Base-by-base conservation (phyloP, 2,113 vertebrate genomes). In the Pseudopodoces humilis region DNA sequence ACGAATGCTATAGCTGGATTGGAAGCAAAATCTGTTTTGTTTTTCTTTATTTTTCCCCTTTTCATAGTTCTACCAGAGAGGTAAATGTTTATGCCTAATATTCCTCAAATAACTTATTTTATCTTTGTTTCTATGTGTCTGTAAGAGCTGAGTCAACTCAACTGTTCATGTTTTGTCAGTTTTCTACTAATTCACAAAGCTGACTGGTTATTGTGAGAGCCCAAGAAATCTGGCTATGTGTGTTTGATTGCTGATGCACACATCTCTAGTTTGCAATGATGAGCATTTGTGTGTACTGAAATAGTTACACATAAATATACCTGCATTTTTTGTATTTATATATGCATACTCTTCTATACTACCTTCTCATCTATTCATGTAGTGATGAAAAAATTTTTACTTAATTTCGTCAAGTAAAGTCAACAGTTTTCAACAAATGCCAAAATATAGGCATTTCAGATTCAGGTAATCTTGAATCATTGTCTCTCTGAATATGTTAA, bases 241-340 rank as follows among this genome's bases (percentile, higher is more conserved):
- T 53, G 16, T 53, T 62, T 67, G 31, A 44, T 68, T 64, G 33
- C 19, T 60, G 55, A 60, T 41, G 28, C 3, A 7, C 6, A 16
- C 11, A 20, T 67, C 15, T 69, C 18, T 27, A 27, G 15, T 60
- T 65, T 55, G 19, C 46, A 79, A 25, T 30, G 30, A 5, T 14
- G 39, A 0, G 0, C 4, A 4, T 22, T 49, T 69, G 5, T 77
- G 4, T 62, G 19, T 44, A 14, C 16, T 74, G 14, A n/a, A 65
- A 43, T 75, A 35, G 44, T 44, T 65, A 8, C 6, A 35, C 21
- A 44, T 37, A 30, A 20, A 47, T 58, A 37, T 46, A 25, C 27
- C 13, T 6, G 1, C 27, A 22, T 33, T 21, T 71, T 56, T 53
- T 7, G 2, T 43, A 6, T 65, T 65, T 60, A 27, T 41, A 37